Evolutionary conservation across 2,888 invertebrate species (phyloP), one percentile per base, ranked within the genome.

Genomic region (Peribatodes rhomboidaria): DNA sequence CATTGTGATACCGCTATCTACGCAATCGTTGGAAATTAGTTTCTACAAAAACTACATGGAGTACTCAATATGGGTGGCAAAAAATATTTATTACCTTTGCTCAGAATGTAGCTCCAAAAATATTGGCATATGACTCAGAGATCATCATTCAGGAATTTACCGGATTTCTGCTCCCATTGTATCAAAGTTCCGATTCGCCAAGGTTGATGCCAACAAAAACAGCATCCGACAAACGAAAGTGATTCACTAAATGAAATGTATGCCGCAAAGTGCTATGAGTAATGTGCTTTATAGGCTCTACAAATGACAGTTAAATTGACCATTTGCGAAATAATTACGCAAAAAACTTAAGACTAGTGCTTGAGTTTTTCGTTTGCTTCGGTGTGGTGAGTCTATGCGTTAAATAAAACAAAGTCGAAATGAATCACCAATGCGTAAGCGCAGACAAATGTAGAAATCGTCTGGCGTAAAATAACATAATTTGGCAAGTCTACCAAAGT

Each of bases 191-290:
- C 78, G 73, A 76, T 69, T 62, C 59, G 46, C 54, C 73, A 76
- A 77, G 76, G 74, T 67, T 66, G 62, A 52, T 49, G 54, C 57
- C 37, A 57, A 67, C 55, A 69, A 69, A 68, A 69, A 66, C 67
- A 68, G 68, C 67, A 71, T 69, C 70, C 64, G 71, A 69, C 72
- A 64, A 74, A 81, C 74, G 78, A 81, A 82, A 75, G 79, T 83
- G 85, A 86, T 71, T 85, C 84, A 86, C 71, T 63, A 52, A 68
- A 49, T 59, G 68, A 76, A 68, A 66, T 59, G 60, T 72, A 69
- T 56, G 69, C 62, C 72, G 76, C 71, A 74, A 69, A 65, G 63
- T 66, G 61, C 41, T 59, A 65, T 73, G 73, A 73, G 69, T 64
- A 67, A 73, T 60, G 57, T 20, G 47, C 41, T 44, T 59, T 47